phyloP scores from a whole-genome alignment of 2,113 vertebrate genomes.

The Cyanoderma ruficeps region DNA sequence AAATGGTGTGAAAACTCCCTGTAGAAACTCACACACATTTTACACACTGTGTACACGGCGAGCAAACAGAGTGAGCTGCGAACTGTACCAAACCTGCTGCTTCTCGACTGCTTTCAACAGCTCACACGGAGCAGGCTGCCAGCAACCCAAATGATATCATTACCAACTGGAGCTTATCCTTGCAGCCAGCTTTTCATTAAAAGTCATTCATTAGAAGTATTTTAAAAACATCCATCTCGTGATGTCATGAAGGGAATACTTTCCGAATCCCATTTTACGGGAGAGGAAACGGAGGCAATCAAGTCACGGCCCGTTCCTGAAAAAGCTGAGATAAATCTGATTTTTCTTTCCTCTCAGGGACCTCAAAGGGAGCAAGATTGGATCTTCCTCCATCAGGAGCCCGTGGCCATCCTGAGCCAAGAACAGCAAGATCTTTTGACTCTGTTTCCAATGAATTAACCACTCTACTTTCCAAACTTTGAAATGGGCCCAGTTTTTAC shows the following conservation, averaged over 20 bases:
- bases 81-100: fast-evolving
- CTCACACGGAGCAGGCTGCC: background rate
- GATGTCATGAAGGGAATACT: slow-evolving; percentile 21
- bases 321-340: slow-evolving; percentile 36
- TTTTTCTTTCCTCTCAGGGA: slow-evolving; percentile 30
- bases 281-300: slow-evolving; percentile 46
- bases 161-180: background rate
- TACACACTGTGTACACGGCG: fast-evolving
- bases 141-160: background rate
- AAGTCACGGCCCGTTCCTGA: background rate
- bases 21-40: fast-evolving
- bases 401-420: slow-evolving; percentile 19
- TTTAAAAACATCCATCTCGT: slow-evolving; percentile 8
- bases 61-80: background rate
- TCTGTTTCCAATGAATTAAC: slow-evolving; percentile 31
- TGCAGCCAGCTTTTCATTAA: slow-evolving; percentile 47
- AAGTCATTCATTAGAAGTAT: background rate
- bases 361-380: background rate
- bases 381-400: background rate
- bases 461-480: slow-evolving; percentile 6
- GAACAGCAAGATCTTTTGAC: background rate
- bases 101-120: background rate
- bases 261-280: slow-evolving; percentile 28
- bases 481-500: background rate
- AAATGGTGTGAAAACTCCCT: fast-evolving